Base-by-base conservation (phyloP, 1,140 invertebrate species). In the Ooceraea biroi region DNA sequence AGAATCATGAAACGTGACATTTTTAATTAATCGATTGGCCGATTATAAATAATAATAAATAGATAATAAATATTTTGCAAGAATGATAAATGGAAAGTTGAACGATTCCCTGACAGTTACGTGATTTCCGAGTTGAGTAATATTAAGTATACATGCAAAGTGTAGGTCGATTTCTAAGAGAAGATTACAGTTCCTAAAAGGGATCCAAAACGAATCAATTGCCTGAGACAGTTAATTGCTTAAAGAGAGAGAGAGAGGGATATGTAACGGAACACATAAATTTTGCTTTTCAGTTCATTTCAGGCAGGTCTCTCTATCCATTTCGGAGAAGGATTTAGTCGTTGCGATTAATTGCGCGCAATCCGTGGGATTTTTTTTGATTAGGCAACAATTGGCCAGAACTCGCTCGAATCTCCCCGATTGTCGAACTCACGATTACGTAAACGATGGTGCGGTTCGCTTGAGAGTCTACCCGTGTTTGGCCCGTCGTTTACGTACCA, bases 391-490 rank as follows among this genome's bases (percentile, higher is more conserved):
- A 76, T 17, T n/a, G n/a, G n/a, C 27, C 58, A 36, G 83, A 55
- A 61, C 60, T 83, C 82, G 36, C 52, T 65, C 44, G 84, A 76
- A 63, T 36, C 63, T 58, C 82, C 60, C 52, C 44, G n/a, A 50
- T 60, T 46, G 41, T 71, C 77, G 52, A 55, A 58, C 65, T 66
- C 65, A 5, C 69, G 69, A 76, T 73, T 73, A 44, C 50, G 57
- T 61, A 73, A 76, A 76, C 60, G 76, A 85, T 74, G 50, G 73
- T 71, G 57, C 25, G 41, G 84, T 50, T 85, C n/a, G 71, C 36
- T 82, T 84, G 86, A 73, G 61, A 84, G 60, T 25, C n/a, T 77
- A 60, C 68, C 80, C 84, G 27, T 88, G 65, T 66, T 57, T 82
- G 27, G 80, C 61, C n/a, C n/a, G n/a, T n/a, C n/a, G n/a, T n/a